Evolutionary conservation across 2,113 vertebrate genomes (phyloP).

Genomic region (Baryphthengus martii): DNA sequence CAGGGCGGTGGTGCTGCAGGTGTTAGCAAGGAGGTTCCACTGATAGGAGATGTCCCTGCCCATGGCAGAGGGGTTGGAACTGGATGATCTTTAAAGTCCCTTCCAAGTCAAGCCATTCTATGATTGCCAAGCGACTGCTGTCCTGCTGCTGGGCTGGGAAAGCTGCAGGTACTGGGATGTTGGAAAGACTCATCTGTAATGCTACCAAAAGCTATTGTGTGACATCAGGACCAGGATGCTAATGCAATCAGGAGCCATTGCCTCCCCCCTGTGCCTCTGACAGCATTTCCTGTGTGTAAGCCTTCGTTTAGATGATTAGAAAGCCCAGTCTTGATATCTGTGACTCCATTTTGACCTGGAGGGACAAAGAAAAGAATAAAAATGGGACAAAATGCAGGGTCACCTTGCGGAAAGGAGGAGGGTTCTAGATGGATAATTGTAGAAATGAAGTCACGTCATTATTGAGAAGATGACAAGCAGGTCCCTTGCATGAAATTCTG

Average conservation of each 20-base stretch:
- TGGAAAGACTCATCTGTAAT: fast-evolving
- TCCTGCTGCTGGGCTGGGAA: not conserved
- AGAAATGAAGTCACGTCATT: not conserved
- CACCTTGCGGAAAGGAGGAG: not conserved
- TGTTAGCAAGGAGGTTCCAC: fast-evolving
- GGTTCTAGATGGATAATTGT: not conserved
- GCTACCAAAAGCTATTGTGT: fast-evolving
- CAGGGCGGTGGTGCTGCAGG: not conserved
- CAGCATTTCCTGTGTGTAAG: not conserved
- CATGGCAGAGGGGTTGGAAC: too few species aligned
- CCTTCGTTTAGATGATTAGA: too few species aligned
- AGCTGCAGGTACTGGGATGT: too few species aligned
- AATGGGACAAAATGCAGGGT: not conserved
- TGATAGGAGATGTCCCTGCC: too few species aligned
- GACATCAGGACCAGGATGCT: fast-evolving
- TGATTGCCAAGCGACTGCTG: fast-evolving
- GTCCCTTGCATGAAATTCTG: not conserved
- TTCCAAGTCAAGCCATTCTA: too few species aligned
- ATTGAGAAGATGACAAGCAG: not conserved
- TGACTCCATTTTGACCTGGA: not conserved
- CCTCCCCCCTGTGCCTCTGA: fast-evolving
- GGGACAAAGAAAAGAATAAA: not conserved
- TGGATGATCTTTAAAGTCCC: too few species aligned
- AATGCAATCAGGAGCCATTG: not conserved
- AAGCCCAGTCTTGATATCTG: not conserved